Evolutionary conservation across 2,888 invertebrate species (phyloP), one percentile per base, ranked within the genome.

Genomic region (Drosophila ustulata): DNA sequence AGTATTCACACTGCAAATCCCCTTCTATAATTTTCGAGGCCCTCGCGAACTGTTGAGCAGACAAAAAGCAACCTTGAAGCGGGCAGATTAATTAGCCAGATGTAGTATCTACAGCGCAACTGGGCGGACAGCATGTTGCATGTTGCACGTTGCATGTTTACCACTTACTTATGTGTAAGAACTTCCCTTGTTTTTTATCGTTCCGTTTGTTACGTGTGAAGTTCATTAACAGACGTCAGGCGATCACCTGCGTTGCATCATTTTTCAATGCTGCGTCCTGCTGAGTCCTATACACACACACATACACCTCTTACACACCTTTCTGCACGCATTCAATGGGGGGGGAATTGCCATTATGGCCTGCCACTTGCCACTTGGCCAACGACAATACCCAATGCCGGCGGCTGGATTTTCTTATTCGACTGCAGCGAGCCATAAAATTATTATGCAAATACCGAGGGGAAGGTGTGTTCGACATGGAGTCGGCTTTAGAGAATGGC

Each of bases 341-440:
- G n/a, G 37, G 34, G 26, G 47, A 37, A 32, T 72, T 51, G 30
- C 61, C 63, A 66, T 87, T 82, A 86, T 81, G 82, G 69, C 68
- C 71, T 67, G 64, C 39, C 25, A 28, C 13, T 28, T 30, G 55
- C 30, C 39, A 66, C 77, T 80, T 74, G 80, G 86, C 62, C 71
- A 55, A 55, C 57, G 70, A 82, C 87, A 82, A 84, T 81, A 66
- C 46, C 63, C 66, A 81, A 74, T 66, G 67, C 67, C 66, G 51
- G 66, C 62, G 70, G 72, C 73, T 80, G 71, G 74, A 69, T 66
- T 67, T 79, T 83, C 78, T 71, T 71, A 83, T 88, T 85, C 82
- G 68, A 88, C 88, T 88, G 88, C 88, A 84, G 65, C 83, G 82
- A 77, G 71, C 85, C 83, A 84, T 84, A 82, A 88, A 84, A 88